Percentiles rank a stretch among this genome's conserved stretches.
phyloP scores from a whole-genome alignment of 2,797 vertebrate genomes.

The Centroberyx gerrardi region DNA sequence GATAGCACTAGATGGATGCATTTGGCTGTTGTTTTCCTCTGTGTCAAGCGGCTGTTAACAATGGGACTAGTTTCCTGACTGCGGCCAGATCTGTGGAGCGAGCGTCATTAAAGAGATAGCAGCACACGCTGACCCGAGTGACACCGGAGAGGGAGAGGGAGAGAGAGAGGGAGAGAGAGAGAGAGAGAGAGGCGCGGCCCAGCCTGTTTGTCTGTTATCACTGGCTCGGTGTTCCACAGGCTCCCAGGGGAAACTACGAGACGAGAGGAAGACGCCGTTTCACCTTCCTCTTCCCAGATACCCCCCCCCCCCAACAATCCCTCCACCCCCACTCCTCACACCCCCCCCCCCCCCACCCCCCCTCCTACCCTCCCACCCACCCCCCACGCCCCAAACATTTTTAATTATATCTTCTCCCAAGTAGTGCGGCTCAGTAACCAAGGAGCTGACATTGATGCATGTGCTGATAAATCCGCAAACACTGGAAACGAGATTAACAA shows the following conservation, averaged over 20 bases:
- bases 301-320: conserved; percentile 75
- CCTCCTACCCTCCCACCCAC: conserved; percentile 63
- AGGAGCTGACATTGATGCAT: conserved; percentile 99
- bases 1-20: conserved; percentile 42
- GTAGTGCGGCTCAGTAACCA: conserved; percentile 98
- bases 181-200: conserved; percentile 79
- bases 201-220: conserved; percentile 90
- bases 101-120: conserved; percentile 91
- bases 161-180: conserved; percentile 50
- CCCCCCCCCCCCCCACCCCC: conserved; percentile 72
- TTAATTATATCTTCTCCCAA: conserved; percentile 99
- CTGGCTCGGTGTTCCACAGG: conserved; percentile 87
- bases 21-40: conserved; percentile 81
- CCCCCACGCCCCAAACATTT: conserved; percentile 97
- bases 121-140: conserved; percentile 87
- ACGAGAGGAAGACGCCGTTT: conserved; percentile 88
- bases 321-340: conserved; percentile 29
- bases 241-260: conserved; percentile 85
- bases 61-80: conserved; percentile 58
- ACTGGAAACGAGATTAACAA: conserved; percentile 99
- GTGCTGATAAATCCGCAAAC: conserved; percentile 99
- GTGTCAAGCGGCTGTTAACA: conserved; percentile 62
- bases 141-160: conserved; percentile 65
- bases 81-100: conserved; percentile 74
- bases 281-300: conserved; percentile 91